Evolutionary conservation across 2,113 vertebrate genomes (phyloP), one percentile per base, ranked within the genome.

Genomic region (Calyptommatus sinebrachiatus): DNA sequence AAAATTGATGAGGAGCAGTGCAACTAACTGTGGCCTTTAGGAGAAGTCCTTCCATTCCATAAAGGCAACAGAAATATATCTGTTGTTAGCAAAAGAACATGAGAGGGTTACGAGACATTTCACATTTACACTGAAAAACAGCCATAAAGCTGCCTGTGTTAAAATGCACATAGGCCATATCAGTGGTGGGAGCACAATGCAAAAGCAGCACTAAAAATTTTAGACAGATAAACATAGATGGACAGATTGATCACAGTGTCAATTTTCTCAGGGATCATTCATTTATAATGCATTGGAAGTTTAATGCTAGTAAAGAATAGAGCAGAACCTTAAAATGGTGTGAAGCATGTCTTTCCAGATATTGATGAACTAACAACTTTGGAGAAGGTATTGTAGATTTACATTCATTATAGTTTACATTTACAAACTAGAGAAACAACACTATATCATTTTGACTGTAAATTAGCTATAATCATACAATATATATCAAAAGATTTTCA

Each of bases 51-150:
- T 73, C 11, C 16, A 79, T 75, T 77, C 66, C 73, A 67, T 24
- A 11, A 63, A 71, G 60, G 4, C 45, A 82, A 74, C 61, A 1
- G 31, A 80, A 77, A 63, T 53, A 77, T 74, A 76, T 24, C 57
- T 72, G 48, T 60, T 77, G 66, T n/a, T 85, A 73, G 41, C 4
- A 12, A 0, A 71, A 68, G 73, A 84, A 60, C 41, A 61, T 41
- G 29, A 67, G 45, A 0, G 61, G 4, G 0, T 81, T 77, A 65
- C 28, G 46, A 71, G 71, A 65, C 79, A 2, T 1, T 60, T 71
- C 81, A 35, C 24, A 84, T 31, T 46, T 70, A 1, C 73, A 7
- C 73, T 75, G 72, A 70, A 74, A 72, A 83, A 87, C 78, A 71
- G 72, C 80, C 73, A 41, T 72, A 76, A 84, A 84, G 2, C 21